These are phyloP conservation scores for Garra rufa DNA, from an alignment of 2,113 vertebrate species.

Conservation along the genomic window DNA sequence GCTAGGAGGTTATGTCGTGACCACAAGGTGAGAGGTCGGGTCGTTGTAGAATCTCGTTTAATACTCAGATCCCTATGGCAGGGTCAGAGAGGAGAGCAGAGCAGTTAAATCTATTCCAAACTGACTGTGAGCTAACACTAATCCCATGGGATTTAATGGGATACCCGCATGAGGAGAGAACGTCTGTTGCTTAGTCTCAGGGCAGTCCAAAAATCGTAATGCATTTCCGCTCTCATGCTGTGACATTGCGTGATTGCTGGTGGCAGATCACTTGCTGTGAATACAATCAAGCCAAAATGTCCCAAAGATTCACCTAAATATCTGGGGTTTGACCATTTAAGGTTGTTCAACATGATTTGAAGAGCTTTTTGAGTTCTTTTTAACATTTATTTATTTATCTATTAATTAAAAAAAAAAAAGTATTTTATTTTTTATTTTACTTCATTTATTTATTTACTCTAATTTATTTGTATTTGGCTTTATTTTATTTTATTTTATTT, in stretches of 20 bases:
- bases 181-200: constrained; percentile 30
- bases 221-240: not conserved
- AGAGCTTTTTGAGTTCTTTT: not conserved
- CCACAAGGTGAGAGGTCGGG: not conserved
- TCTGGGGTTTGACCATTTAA: not conserved
- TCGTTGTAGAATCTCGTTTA: constrained; percentile 32
- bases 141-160: constrained; percentile 50
- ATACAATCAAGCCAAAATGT: not conserved
- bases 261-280: not conserved
- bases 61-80: constrained; percentile 18
- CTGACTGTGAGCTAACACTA: constrained; percentile 31
- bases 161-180: constrained; percentile 17
- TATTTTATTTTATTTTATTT: too few relatives aligned
- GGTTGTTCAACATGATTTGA: not conserved
- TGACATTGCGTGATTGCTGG: constrained; percentile 25
- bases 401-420: too few relatives aligned
- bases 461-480: too few relatives aligned
- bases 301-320: not conserved
- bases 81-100: constrained; percentile 44
- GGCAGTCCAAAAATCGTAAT: not conserved
- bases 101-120: constrained; percentile 48
- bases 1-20: not conserved
- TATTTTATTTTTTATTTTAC: too few relatives aligned
- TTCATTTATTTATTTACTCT: too few relatives aligned
- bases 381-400: too few relatives aligned